These are phyloP conservation scores for Calliphora vicina DNA, from an alignment of 1,140 invertebrate genomes.

Conservation along the genomic window DNA sequence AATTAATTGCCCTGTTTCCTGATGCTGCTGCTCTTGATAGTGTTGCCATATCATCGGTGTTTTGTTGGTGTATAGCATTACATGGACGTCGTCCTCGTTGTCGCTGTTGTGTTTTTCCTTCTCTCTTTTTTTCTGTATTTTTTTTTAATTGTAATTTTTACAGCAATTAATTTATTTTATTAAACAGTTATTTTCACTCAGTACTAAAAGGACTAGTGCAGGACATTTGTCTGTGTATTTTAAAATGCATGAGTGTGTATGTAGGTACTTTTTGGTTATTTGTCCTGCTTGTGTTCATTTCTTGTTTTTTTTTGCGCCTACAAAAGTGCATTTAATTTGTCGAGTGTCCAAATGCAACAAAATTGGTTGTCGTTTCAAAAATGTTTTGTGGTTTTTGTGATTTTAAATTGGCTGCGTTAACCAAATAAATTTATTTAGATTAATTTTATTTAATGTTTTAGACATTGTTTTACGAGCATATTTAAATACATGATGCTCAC, in stretches of 20 bases:
- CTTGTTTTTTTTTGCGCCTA: background rate
- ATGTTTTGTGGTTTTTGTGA: constrained; percentile 7
- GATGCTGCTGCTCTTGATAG: background rate
- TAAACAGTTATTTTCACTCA: constrained; percentile 28
- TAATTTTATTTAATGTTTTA: constrained; percentile 17
- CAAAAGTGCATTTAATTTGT: constrained; percentile 6
- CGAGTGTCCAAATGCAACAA: background rate
- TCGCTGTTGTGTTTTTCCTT: background rate
- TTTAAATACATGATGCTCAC: background rate
- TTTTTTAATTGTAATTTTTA: constrained; percentile 33
- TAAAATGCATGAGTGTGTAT: background rate
- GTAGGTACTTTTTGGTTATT: background rate
- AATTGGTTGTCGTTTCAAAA: constrained; percentile 8
- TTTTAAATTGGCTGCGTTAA: constrained; percentile 14
- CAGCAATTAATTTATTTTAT: constrained; percentile 34
- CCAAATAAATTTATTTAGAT: constrained; percentile 13
- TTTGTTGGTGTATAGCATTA: background rate
- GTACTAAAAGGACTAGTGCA: background rate
- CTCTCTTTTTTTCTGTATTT: background rate
- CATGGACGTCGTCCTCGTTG: no score
- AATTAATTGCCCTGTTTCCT: constrained; percentile 56
- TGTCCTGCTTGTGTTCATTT: background rate
- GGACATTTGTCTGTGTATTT: background rate
- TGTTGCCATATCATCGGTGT: constrained; percentile 14
- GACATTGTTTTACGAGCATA: background rate